Conservation (phyloP, 1,140 invertebrate species). For the Drosophila arizonae region DNA sequence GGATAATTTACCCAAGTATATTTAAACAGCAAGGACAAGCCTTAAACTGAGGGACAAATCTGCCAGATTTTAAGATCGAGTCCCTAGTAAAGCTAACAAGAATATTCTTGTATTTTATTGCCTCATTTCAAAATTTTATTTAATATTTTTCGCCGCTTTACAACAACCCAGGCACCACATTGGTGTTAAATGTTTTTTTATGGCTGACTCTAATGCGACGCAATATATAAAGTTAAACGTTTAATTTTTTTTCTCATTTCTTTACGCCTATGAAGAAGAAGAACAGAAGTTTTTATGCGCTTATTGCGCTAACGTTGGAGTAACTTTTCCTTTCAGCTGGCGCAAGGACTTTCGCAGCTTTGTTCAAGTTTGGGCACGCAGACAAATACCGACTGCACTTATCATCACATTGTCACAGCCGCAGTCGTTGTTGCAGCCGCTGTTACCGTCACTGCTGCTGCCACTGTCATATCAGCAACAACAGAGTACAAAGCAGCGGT, state of each 20-base stretch:
- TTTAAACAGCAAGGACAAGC: too few species aligned
- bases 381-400: conserved; percentile 22
- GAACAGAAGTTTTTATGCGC: conserved; percentile 45
- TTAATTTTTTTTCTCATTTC: conserved; percentile 29
- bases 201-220: conserved; percentile 31
- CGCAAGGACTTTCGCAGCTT: conserved; percentile 38
- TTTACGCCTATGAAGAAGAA: conserved; percentile 22
- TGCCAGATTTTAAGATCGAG: too few species aligned
- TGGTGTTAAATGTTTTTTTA: conserved; percentile 61
- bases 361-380: conserved; percentile 27
- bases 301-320: conserved; percentile 40
- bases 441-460: conserved; percentile 32
- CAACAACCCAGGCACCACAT: conserved; percentile 6
- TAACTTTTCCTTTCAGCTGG: conserved; percentile 37
- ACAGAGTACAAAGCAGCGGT: background rate
- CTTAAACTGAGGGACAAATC: too few species aligned
- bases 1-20: too few species aligned
- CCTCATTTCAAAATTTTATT: background rate
- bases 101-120: too few species aligned
- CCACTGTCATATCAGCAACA: conserved; percentile 52
- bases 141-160: background rate
- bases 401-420: conserved; percentile 15
- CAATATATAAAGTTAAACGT: conserved; percentile 37
- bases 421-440: background rate
- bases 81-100: too few species aligned